Percentiles rank a stretch among this genome's conserved stretches.
Conservation (phyloP, 2,888 invertebrate genomes). For the Pomacea canaliculata region DNA sequence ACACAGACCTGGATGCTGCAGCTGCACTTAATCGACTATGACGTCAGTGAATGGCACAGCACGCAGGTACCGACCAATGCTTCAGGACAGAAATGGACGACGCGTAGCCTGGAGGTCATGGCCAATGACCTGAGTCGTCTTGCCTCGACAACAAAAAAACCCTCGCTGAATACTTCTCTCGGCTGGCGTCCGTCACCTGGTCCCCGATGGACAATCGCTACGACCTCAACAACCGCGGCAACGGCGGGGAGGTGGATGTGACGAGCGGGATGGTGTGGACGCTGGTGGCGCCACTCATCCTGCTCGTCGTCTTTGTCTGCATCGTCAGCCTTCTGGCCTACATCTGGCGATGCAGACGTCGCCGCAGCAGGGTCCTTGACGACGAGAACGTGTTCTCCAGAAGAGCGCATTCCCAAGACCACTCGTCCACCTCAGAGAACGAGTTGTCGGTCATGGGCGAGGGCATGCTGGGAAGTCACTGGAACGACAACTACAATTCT, state of each 20-base stretch:
- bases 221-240: background rate
- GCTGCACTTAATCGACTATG: no score
- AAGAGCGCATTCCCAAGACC: no score
- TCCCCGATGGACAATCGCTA: background rate
- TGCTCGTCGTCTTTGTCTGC: constrained; percentile 6
- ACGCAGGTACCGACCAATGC: no score
- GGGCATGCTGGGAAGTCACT: no score
- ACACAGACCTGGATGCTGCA: no score
- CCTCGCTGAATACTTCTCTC: constrained; percentile 1
- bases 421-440: no score
- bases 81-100: no score
- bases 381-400: no score
- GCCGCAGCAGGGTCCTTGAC: background rate
- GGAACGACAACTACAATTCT: background rate
- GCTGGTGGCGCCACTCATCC: constrained; percentile 15
- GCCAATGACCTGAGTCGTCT: constrained; percentile 1
- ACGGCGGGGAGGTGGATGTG: constrained; percentile 10
- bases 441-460: no score
- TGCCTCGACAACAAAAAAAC: constrained; percentile 11
- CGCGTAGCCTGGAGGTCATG: background rate
- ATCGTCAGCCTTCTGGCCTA: background rate
- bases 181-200: background rate
- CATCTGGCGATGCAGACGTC: constrained; percentile 12
- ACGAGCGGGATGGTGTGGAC: constrained; percentile 16
- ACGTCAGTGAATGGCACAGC: no score